Evolutionary conservation across 2,113 vertebrate genomes (phyloP).

Genomic region (Chroicocephalus ridibundus): DNA sequence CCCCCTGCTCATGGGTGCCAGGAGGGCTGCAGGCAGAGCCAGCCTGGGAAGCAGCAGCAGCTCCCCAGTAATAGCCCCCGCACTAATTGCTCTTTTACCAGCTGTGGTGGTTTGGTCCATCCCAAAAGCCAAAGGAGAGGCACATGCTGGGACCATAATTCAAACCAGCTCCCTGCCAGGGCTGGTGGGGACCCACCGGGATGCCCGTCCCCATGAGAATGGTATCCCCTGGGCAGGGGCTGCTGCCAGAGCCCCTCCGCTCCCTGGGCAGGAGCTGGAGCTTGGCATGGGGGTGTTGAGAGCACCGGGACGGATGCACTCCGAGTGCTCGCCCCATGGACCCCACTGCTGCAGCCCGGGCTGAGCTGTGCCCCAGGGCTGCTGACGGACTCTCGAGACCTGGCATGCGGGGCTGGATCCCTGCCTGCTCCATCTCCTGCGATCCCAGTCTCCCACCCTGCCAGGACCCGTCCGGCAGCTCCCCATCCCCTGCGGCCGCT

Average conservation of each 20-base stretch:
- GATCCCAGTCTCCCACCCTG: background rate
- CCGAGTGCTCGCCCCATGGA: background rate
- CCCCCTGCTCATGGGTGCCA: background rate
- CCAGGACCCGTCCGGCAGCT: background rate
- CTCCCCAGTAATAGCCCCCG: background rate
- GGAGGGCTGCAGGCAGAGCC: background rate
- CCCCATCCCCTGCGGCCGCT: background rate
- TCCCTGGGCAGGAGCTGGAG: background rate
- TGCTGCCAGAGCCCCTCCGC: background rate
- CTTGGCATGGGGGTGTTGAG: background rate
- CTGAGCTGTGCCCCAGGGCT: background rate
- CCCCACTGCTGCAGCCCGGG: background rate
- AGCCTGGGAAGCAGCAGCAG: background rate
- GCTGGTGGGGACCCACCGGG: background rate
- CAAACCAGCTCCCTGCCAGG: background rate
- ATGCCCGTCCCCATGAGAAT: too few relatives aligned
- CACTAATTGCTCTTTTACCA: background rate
- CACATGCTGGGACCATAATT: background rate
- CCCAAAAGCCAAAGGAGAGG: background rate
- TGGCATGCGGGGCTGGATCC: fast-evolving
- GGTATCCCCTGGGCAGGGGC: background rate
- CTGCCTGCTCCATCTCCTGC: background rate
- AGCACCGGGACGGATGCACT: background rate
- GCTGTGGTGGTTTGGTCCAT: background rate
- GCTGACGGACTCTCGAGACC: background rate